Base-by-base conservation (phyloP, 2,113 vertebrate genomes). In the Aptenodytes patagonicus region DNA sequence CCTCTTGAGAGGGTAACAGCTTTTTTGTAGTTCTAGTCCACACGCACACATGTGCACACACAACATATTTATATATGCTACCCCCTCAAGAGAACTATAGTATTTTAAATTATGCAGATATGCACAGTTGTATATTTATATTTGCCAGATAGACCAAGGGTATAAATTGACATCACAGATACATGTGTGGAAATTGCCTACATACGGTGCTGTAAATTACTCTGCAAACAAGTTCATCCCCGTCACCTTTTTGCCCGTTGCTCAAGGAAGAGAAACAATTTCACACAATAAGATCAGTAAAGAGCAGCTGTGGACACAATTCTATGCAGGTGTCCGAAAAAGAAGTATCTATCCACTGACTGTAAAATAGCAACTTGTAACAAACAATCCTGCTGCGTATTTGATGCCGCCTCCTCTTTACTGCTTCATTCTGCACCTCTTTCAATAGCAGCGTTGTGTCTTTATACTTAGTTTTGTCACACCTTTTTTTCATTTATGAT, bases 31-130 rank as follows among this genome's bases (percentile, higher is more conserved):
- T 40, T 83, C 31, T 57, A 61, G 62, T 76, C 31, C 21, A 18
- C n/a, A 20, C 17, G 36, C 5, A 31, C n/a, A 42, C 5, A 19
- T 0, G 0, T 2, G 2, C 38, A 18, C 18, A 18, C 18, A 29
- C n/a, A 36, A 51, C 24, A 51, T 42, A 25, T 80, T 83, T 84
- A 68, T 66, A 60, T 19, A n/a, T 17, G 8, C 15, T 80, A 14
- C 25, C 40, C 11, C 82, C 81, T 89, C 54, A 75, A 62, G 66
- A 79, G 62, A 64, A 24, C 21, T 44, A 25, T 29, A 49, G 9
- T 73, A 61, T 65, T 95, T 90, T 44, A 92, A 89, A 64, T 90
- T 75, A 73, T 60, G 72, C 22, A 51, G 34, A 46, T 61, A 65
- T 17, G 32, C 38, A 32, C 5, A 58, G 40, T 22, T n/a, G 26